phyloP scores from a whole-genome alignment of 2,113 vertebrate genomes.

The Edolisoma coerulescens region DNA sequence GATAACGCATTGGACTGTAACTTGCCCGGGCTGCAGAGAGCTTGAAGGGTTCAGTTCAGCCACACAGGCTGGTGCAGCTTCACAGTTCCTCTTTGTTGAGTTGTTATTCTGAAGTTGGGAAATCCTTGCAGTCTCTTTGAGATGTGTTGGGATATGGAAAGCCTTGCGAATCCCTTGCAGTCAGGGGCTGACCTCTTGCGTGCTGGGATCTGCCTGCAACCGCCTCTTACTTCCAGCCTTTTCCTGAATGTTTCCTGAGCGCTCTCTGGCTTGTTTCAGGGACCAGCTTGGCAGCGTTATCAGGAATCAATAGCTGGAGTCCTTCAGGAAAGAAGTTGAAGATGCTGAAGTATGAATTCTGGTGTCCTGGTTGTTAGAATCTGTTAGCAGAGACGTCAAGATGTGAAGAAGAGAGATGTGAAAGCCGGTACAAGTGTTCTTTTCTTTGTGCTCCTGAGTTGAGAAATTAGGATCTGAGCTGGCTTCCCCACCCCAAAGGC shows the following conservation, averaged over 20 bases:
- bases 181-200: background rate
- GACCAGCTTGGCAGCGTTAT: background rate
- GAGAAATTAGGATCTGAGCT: background rate
- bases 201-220: background rate
- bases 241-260: background rate
- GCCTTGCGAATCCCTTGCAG: background rate
- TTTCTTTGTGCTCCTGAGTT: background rate
- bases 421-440: background rate
- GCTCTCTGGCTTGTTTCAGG: conserved; percentile 25
- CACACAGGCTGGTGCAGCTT: rapidly evolving
- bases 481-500: background rate
- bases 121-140: background rate
- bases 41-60: background rate
- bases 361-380: conserved; percentile 24
- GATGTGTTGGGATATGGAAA: background rate
- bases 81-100: rapidly evolving
- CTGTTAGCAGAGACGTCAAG: background rate
- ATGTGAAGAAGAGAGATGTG: conserved; percentile 12
- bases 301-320: conserved; percentile 27
- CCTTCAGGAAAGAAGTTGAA: conserved; percentile 28
- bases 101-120: background rate
- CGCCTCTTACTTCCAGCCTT: background rate
- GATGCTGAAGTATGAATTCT: conserved; percentile 17
- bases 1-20: background rate
- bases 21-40: background rate